Evolutionary conservation across 2,113 vertebrate species (phyloP).

Genomic region (Aphyosemion australe): DNA sequence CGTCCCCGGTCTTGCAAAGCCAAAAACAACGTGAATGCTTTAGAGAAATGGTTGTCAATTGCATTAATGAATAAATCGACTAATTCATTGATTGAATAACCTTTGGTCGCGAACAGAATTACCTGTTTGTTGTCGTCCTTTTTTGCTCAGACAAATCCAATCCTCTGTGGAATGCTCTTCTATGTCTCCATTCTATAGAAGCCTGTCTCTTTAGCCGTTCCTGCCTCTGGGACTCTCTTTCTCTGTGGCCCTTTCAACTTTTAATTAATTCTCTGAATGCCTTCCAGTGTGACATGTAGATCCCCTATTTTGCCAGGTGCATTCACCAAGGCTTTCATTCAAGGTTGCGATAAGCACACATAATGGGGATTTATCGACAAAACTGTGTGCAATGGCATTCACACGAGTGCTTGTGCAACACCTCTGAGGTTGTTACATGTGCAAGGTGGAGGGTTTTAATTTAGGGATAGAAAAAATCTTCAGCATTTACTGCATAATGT

Average conservation of each 20-base stretch:
- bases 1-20: background rate
- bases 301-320: constrained; percentile 31
- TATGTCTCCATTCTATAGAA: constrained; percentile 8
- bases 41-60: constrained; percentile 2
- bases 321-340: constrained; percentile 49
- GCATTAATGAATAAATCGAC: background rate
- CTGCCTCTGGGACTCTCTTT: constrained; percentile 27
- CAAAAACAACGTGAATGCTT: background rate
- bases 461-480: background rate
- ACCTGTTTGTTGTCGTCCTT: background rate
- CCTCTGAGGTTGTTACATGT: constrained; percentile 26
- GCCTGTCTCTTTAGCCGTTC: constrained; percentile 11
- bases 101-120: constrained; percentile 3
- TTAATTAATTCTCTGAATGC: constrained; percentile 58
- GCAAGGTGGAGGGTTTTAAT: constrained; percentile 6
- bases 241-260: constrained; percentile 43
- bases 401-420: constrained; percentile 37
- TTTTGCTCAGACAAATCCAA: constrained; percentile 1
- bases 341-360: constrained; percentile 45
- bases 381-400: constrained; percentile 35
- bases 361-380: constrained; percentile 50
- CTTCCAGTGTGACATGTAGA: constrained; percentile 39
- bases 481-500: constrained; percentile 13
- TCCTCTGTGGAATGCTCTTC: constrained; percentile 2
- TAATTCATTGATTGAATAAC: background rate